Evolutionary conservation across 2,797 vertebrate species (phyloP).

Genomic region (Sebastes taczanowskii): DNA sequence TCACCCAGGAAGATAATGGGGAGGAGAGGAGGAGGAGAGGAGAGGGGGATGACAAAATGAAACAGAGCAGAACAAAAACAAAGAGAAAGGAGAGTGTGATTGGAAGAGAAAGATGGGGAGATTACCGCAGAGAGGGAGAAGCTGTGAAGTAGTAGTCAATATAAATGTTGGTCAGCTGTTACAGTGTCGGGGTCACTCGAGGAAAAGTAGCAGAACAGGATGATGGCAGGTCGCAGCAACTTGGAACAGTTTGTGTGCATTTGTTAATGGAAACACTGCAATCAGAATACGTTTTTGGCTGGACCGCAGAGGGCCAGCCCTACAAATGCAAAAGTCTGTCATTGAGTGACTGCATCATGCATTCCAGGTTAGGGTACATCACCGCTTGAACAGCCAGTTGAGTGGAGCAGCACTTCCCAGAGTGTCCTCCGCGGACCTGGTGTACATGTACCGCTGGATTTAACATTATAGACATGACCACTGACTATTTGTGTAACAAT

Average conservation of each 20-base stretch:
- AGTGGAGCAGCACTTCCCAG: no score
- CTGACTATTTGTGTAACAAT: no score
- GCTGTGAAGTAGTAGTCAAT: background rate
- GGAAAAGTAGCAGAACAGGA: background rate
- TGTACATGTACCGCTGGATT: no score
- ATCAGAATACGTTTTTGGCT: background rate
- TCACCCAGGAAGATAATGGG: conserved; percentile 42
- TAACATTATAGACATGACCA: no score
- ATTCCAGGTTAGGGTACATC: background rate
- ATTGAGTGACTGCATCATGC: no score
- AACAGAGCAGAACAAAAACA: conserved; percentile 20
- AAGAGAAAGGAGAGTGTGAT: conserved; percentile 1
- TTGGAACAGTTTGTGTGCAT: background rate
- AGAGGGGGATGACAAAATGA: background rate
- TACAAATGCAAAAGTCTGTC: no score
- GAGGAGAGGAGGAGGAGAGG: background rate
- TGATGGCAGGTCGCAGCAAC: background rate
- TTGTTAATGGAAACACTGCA: background rate
- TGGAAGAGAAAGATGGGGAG: conserved; percentile 19
- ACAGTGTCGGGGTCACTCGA: background rate
- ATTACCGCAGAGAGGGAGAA: conserved; percentile 1
- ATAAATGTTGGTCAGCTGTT: conserved; percentile 19
- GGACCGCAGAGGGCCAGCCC: no score
- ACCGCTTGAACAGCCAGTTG: no score
- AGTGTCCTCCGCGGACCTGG: no score